Evolutionary conservation across 2,888 invertebrate species (phyloP), one percentile per base, ranked within the genome.

Genomic region (Caradrina clavipalpis): DNA sequence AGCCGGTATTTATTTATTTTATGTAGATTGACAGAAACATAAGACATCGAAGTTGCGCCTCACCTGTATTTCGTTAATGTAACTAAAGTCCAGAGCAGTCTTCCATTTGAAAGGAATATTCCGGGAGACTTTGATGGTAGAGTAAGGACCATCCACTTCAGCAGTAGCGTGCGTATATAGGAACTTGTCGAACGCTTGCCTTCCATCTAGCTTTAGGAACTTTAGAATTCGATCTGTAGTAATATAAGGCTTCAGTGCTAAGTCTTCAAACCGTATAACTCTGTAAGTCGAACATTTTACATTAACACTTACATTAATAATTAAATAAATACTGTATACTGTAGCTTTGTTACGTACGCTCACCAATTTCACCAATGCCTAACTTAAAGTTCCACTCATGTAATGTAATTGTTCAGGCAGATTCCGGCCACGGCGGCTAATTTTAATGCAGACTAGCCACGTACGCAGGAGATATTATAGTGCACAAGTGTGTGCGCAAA

Each of bases 21-120:
- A 35, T 31, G 7, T 47, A 6, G 2, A n/a, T n/a, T n/a, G n/a
- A n/a, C n/a, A n/a, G n/a, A n/a, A n/a, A n/a, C n/a, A n/a, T n/a
- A n/a, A n/a, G n/a, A n/a, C n/a, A n/a, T n/a, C n/a, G n/a, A 11
- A 56, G 11, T 22, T 19, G 5, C 7, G 2, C 58, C 72, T 0
- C 13, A 74, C 74, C 92, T 97, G 97, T 86, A 97, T 97, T 66
- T 95, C 92, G 58, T 97, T 96, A 62, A 98, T 98, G 91, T 98
- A 98, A 60, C 97, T 96, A 83, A 96, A 97, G 80, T 97, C 97
- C 72, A 98, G 95, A 88, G 98, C 97, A 78, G 96, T 97, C 84
- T 97, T 97, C 98, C 98, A 98, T 91, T 98, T 98, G 91, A 98
- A 98, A 76, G 98, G 98, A 77, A 98, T 98, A 66, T 97, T 97